Conservation (phyloP, 2,888 invertebrate species). For the Molorchus minor region DNA sequence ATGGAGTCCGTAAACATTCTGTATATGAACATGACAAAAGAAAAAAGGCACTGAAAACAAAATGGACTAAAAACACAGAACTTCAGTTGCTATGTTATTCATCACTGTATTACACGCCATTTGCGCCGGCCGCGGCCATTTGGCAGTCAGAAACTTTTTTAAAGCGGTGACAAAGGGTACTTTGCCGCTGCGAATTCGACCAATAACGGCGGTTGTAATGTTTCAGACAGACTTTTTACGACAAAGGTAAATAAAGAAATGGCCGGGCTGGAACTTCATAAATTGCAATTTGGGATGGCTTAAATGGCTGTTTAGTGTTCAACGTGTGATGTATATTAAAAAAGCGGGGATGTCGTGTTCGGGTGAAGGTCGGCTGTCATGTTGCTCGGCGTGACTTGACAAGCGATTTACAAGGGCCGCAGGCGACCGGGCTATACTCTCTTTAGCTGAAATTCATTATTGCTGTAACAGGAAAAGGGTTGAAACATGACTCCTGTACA, state of each 20-base stretch:
- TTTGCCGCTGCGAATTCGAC: not conserved
- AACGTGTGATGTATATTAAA: conserved; percentile 4
- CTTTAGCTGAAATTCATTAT: conserved; percentile 4
- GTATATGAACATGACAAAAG: too few species aligned
- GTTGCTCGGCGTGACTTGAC: conserved; percentile 6
- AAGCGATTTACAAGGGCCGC: conserved; percentile 3
- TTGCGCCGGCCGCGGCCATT: too few species aligned
- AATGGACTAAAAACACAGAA: too few species aligned
- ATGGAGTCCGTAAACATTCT: too few species aligned
- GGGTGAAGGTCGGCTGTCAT: conserved; percentile 5
- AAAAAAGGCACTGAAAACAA: too few species aligned
- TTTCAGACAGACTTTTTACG: conserved; percentile 2
- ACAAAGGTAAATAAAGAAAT: conserved; percentile 10
- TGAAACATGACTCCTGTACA: not conserved
- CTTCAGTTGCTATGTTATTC: too few species aligned
- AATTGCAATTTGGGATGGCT: conserved; percentile 9
- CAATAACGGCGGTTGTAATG: not conserved
- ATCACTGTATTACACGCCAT: too few species aligned
- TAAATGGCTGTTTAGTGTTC: conserved; percentile 5
- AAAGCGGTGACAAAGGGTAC: not conserved
- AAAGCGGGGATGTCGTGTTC: conserved; percentile 4
- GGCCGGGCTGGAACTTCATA: not conserved
- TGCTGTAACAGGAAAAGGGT: not conserved
- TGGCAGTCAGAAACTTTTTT: too few species aligned
- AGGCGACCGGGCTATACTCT: not conserved